Conservation (phyloP, 2,888 invertebrate species). For the Ashinkailepas kermadecensis region DNA sequence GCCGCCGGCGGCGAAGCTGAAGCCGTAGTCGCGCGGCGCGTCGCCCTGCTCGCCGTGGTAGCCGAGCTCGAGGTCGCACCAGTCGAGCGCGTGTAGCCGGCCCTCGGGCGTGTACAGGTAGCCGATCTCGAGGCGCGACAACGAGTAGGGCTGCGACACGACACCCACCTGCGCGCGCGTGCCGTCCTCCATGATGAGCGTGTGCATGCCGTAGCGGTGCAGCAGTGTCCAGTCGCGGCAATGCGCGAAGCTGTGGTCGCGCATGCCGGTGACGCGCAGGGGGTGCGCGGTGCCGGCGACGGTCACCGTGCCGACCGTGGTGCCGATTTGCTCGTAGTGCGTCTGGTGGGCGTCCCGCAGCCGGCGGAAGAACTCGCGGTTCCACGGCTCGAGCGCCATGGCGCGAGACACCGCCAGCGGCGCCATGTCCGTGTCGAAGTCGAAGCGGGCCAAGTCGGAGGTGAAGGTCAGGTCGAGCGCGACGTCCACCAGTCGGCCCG, state of each 20-base stretch:
- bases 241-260: slow-evolving; percentile 72
- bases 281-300: slow-evolving; percentile 49
- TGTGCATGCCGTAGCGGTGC: slow-evolving; percentile 70
- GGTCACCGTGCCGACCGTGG: slow-evolving; percentile 52
- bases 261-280: slow-evolving; percentile 56
- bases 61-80: slow-evolving; percentile 51
- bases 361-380: slow-evolving; percentile 55
- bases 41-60: slow-evolving; percentile 54
- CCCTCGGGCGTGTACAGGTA: slow-evolving; percentile 50
- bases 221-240: slow-evolving; percentile 65
- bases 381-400: slow-evolving; percentile 68
- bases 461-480: slow-evolving; percentile 56
- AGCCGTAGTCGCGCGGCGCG: slow-evolving; percentile 55
- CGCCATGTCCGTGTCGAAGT: slow-evolving; percentile 64
- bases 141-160: slow-evolving; percentile 64
- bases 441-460: slow-evolving; percentile 56
- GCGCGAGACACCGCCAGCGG: slow-evolving; percentile 59
- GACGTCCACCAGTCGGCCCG: slow-evolving; percentile 48
- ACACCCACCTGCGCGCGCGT: slow-evolving; percentile 61
- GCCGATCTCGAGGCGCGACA: slow-evolving; percentile 42
- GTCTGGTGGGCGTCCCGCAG: slow-evolving; percentile 64
- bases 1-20: slow-evolving; percentile 52
- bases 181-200: slow-evolving; percentile 63
- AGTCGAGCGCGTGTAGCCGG: slow-evolving; percentile 45
- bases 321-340: slow-evolving; percentile 75